phyloP scores from a whole-genome alignment of 2,113 vertebrate species.

The Halichoeres trimaculatus region DNA sequence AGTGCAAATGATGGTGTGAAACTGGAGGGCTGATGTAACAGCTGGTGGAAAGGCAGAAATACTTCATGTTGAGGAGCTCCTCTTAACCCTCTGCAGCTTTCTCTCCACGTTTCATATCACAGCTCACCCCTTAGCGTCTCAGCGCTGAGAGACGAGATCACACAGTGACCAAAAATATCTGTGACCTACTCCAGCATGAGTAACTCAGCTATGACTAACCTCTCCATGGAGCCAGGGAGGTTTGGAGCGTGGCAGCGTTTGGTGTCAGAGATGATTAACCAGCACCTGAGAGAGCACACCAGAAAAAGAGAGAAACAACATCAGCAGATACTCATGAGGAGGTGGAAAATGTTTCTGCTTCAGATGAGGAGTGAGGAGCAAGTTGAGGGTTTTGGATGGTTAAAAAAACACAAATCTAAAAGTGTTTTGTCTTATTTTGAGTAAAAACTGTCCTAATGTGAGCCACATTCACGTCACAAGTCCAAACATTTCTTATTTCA shows the following conservation, averaged over 20 bases:
- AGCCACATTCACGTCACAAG: no score
- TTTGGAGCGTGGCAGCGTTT: neutral
- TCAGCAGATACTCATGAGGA: no score
- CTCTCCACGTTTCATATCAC: neutral
- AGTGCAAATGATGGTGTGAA: conserved; percentile 24
- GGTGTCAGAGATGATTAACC: conserved; percentile 2
- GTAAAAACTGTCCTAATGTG: no score
- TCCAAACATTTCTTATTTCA: no score
- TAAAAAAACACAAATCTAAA: no score
- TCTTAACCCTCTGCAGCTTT: neutral
- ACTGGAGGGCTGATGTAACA: conserved; percentile 43
- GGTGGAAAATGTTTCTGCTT: no score
- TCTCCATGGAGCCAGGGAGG: neutral
- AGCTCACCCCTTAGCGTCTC: no score
- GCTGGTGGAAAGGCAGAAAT: neutral
- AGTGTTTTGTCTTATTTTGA: no score
- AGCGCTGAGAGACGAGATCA: neutral
- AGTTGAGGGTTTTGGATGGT: no score
- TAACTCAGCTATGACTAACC: conserved; percentile 28
- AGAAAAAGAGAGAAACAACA: neutral
- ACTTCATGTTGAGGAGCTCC: neutral
- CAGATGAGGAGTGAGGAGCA: no score
- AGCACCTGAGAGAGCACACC: neutral
- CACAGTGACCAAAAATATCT: neutral
- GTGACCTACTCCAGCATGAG: conserved; percentile 5